Evolutionary conservation across 2,888 invertebrate species (phyloP), one percentile per base, ranked within the genome.

Genomic region (Epirrita christyi): DNA sequence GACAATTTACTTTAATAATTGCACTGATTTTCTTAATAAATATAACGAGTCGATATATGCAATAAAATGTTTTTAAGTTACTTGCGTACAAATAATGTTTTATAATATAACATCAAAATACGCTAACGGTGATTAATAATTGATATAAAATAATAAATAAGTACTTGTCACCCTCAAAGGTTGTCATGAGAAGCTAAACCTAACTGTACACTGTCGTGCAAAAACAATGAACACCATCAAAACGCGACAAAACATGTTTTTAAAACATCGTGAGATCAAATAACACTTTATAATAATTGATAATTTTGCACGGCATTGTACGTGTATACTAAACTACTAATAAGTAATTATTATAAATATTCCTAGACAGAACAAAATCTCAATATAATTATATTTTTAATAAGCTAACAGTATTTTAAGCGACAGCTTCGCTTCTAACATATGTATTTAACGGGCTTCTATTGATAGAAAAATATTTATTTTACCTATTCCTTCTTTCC

Each of bases 171-270:
- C 63, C 63, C 54, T 53, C 64, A 56, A 38, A 45, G 60, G 61
- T 68, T 73, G 73, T 76, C 73, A 76, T 75, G 74, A 67, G 50
- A 64, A 71, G 63, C 65, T 61, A 58, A 44, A 42, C 32, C 45
- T 59, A 47, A 14, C 6, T 38, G n/a, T 61, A 63, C 55, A 66
- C 57, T 55, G 58, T 41, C 63, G 56, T 58, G 61, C 63, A 66
- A 60, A 61, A 51, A 58, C 29, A 55, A 37, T 52, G 34, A 49
- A 65, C 59, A 61, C 61, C 56, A 46, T 52, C 37, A 43, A 51
- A 36, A 36, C 34, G 55, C 32, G 55, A 55, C 38, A 41, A 57
- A 56, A 59, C 47, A 58, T 59, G 59, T 61, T 63, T 51, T 51
- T 49, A 38, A 61, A 61, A 61, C 64, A 56, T 55, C 41, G 37